Percentiles rank a stretch among this genome's conserved stretches.
Conservation (phyloP, 2,888 invertebrate species). For the Aleiodes alternator region DNA sequence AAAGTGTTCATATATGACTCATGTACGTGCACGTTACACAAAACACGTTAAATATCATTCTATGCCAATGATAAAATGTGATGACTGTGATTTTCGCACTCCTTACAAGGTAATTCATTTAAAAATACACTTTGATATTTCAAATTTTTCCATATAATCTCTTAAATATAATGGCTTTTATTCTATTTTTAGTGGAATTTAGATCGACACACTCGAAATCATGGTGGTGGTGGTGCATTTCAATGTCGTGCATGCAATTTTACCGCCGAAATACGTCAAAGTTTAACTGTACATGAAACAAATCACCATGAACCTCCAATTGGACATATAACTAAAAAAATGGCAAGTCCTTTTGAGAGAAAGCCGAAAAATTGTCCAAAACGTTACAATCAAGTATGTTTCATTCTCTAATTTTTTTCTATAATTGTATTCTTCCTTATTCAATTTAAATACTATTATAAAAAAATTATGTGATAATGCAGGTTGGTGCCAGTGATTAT, state of each 20-base stretch:
- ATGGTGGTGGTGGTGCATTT: slow-evolving; percentile 90
- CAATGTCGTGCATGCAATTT: slow-evolving; percentile 92
- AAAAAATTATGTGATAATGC: slow-evolving; percentile 2
- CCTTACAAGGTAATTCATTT: slow-evolving; percentile 76
- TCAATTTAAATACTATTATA: background rate
- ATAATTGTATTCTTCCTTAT: background rate
- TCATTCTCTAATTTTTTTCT: no score
- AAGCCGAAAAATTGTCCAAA: slow-evolving; percentile 69
- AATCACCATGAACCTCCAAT: slow-evolving; percentile 91
- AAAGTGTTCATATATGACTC: slow-evolving; percentile 94
- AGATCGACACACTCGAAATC: slow-evolving; percentile 95
- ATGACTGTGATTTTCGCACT: slow-evolving; percentile 94
- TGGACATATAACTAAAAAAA: slow-evolving; percentile 78
- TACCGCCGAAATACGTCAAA: slow-evolving; percentile 93
- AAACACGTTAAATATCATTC: slow-evolving; percentile 96
- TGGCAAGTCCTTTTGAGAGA: slow-evolving; percentile 66
- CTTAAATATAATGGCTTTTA: background rate
- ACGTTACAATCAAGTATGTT: slow-evolving; percentile 69
- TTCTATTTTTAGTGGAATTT: slow-evolving; percentile 83
- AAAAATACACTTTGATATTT: background rate
- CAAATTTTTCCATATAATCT: background rate
- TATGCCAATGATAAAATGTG: slow-evolving; percentile 96
- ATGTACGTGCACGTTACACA: slow-evolving; percentile 91
- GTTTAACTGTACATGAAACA: slow-evolving; percentile 93
- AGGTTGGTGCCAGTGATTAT: slow-evolving; percentile 72